These are phyloP conservation scores for Papilio glaucus DNA, from an alignment of 1,140 invertebrate species.

Conservation along the genomic window DNA sequence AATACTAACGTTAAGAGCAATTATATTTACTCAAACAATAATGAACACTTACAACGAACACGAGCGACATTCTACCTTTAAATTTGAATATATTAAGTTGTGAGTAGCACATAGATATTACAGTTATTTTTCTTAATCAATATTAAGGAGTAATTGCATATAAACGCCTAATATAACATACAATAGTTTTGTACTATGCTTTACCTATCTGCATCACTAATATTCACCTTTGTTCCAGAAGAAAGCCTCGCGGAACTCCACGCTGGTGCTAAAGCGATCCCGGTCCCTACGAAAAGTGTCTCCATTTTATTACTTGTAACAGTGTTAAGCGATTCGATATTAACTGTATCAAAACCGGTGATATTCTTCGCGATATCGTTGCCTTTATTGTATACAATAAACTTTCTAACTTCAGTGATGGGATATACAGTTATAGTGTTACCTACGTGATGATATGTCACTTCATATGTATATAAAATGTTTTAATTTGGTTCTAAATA, in stretches of 20 bases:
- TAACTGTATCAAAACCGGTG: slow-evolving; percentile 52
- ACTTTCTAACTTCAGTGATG: slow-evolving; percentile 7
- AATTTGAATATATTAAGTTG: too few species aligned
- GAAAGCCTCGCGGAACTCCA: slow-evolving; percentile 75
- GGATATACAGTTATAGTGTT: slow-evolving; percentile 54
- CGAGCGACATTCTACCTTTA: too few species aligned
- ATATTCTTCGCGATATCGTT: slow-evolving; percentile 52
- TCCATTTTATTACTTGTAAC: slow-evolving; percentile 52
- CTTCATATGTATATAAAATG: slow-evolving; percentile 50
- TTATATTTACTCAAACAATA: too few species aligned
- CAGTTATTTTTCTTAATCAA: too few species aligned
- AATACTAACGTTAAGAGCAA: too few species aligned
- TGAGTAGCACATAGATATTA: too few species aligned
- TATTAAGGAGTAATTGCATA: too few species aligned
- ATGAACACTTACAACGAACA: too few species aligned
- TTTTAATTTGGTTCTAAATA: slow-evolving; percentile 59
- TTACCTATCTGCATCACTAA: slow-evolving; percentile 40
- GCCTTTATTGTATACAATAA: neutral
- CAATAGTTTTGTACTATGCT: too few species aligned
- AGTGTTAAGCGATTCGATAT: slow-evolving; percentile 4
- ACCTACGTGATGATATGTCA: slow-evolving; percentile 69
- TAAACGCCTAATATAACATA: too few species aligned
- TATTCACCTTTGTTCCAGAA: slow-evolving; percentile 67
- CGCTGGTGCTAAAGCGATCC: slow-evolving; percentile 49
- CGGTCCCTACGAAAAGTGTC: slow-evolving; percentile 52